Conservation (phyloP, 2,888 invertebrate genomes). For the Eugnorisma glareosa region DNA sequence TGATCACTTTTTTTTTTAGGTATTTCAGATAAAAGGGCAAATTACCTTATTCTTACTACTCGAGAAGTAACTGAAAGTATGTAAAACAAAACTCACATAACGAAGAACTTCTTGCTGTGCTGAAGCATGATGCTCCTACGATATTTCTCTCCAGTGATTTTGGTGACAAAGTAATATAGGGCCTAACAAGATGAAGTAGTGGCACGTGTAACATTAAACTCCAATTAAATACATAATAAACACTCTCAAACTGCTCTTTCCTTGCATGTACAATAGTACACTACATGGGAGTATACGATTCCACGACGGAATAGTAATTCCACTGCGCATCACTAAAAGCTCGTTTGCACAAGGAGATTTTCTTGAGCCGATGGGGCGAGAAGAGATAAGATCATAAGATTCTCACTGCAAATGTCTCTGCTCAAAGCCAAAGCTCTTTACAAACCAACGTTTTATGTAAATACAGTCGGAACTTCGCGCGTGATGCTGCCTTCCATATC, state of each 20-base stretch:
- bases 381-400: conserved; percentile 49
- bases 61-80: neutral
- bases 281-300: neutral
- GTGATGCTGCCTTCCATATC: conserved; percentile 24
- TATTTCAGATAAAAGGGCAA: neutral
- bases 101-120: neutral
- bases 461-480: conserved; percentile 25
- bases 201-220: neutral
- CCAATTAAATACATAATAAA: neutral
- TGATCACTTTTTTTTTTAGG: neutral
- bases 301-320: neutral
- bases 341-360: conserved; percentile 45
- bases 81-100: neutral
- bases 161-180: neutral
- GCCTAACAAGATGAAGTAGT: neutral
- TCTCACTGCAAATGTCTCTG: conserved; percentile 30
- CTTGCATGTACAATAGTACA: neutral
- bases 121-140: neutral
- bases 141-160: neutral
- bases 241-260: neutral
- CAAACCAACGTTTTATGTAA: conserved; percentile 44
- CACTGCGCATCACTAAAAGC: conserved; percentile 28
- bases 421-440: conserved; percentile 38
- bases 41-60: neutral
- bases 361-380: conserved; percentile 19